Conservation (phyloP, 1,140 invertebrate species). For the Pseudoatta argentina region DNA sequence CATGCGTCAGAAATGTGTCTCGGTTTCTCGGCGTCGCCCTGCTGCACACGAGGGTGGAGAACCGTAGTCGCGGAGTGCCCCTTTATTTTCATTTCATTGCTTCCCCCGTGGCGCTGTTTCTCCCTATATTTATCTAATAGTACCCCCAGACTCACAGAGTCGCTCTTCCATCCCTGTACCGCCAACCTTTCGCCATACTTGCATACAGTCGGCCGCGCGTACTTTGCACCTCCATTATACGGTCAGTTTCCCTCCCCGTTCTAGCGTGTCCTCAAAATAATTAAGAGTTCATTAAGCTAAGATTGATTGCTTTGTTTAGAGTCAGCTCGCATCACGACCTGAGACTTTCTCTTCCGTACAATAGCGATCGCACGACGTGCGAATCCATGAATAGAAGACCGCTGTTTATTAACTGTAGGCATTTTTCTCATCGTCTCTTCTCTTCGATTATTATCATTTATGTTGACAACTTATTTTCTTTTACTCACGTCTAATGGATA, state of each 20-base stretch:
- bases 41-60: slow-evolving; percentile 39
- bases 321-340: slow-evolving; percentile 54
- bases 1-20: slow-evolving; percentile 58
- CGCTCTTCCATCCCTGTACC: slow-evolving; percentile 58
- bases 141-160: slow-evolving; percentile 60
- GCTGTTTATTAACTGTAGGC: slow-evolving; percentile 77
- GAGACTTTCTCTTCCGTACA: background rate
- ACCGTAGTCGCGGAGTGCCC: slow-evolving; percentile 69
- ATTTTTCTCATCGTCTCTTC: slow-evolving; percentile 35
- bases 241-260: slow-evolving; percentile 81
- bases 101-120: slow-evolving; percentile 72
- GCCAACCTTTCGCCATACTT: slow-evolving; percentile 53
- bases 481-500: slow-evolving; percentile 67
- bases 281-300: slow-evolving; percentile 85
- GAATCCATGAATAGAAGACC: slow-evolving; percentile 79
- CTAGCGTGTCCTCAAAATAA: slow-evolving; percentile 85
- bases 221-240: slow-evolving; percentile 85
- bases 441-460: slow-evolving; percentile 12
- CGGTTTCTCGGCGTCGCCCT: slow-evolving; percentile 45
- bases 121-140: slow-evolving; percentile 82
- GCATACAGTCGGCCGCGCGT: slow-evolving; percentile 73
- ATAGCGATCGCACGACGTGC: slow-evolving; percentile 57
- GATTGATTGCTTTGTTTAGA: slow-evolving; percentile 82
- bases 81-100: slow-evolving; percentile 78
- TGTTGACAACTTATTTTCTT: slow-evolving; percentile 41